These are phyloP conservation scores for Danaus chrysippus DNA, from an alignment of 2,888 invertebrate genomes.

Conservation along the genomic window DNA sequence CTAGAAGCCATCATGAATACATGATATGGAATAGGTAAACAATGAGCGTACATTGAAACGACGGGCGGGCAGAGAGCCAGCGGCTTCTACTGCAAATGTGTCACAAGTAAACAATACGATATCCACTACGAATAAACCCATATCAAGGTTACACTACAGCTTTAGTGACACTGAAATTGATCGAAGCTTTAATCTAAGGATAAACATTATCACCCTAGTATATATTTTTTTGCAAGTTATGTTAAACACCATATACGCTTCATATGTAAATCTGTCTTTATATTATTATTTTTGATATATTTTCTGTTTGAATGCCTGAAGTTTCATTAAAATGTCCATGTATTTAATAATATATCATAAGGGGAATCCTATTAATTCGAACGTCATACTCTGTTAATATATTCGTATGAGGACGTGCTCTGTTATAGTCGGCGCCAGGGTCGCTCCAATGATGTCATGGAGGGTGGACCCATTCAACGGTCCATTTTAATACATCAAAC, in stretches of 20 bases:
- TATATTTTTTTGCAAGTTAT: too few relatives aligned
- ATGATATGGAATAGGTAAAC: conserved; percentile 24
- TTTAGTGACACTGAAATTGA: neutral
- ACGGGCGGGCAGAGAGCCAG: conserved; percentile 26
- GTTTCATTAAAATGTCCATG: too few relatives aligned
- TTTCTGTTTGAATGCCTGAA: too few relatives aligned
- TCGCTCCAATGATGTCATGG: conserved; percentile 23
- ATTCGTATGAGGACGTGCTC: conserved; percentile 8
- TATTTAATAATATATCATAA: neutral
- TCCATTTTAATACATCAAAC: conserved; percentile 1
- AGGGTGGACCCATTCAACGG: conserved; percentile 18
- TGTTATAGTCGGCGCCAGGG: conserved; percentile 14
- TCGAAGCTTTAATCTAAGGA: neutral
- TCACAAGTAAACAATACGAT: conserved; percentile 23
- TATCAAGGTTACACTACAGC: conserved; percentile 13
- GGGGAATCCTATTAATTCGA: neutral
- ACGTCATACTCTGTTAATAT: neutral
- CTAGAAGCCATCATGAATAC: too few relatives aligned
- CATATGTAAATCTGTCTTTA: too few relatives aligned
- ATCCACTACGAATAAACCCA: conserved; percentile 11
- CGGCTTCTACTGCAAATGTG: conserved; percentile 14
- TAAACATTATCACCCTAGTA: too few relatives aligned
- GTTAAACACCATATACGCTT: too few relatives aligned
- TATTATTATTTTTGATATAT: too few relatives aligned
- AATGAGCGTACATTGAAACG: conserved; percentile 14